Evolutionary conservation across 2,888 invertebrate genomes (phyloP).

Genomic region (Pecten maximus): DNA sequence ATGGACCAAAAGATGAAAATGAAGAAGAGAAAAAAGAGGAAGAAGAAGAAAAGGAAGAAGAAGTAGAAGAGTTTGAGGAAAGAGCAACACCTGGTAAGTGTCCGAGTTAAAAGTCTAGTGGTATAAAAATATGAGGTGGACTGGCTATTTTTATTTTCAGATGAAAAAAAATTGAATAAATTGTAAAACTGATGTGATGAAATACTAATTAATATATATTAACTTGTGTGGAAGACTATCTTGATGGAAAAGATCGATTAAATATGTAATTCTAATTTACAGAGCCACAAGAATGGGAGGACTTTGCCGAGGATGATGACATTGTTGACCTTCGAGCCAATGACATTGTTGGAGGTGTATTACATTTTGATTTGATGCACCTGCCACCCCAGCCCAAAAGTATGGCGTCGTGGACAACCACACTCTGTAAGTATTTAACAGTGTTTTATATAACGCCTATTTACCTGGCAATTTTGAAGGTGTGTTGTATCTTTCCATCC

Average conservation of each 20-base stretch:
- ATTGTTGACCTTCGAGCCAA: conserved; percentile 79
- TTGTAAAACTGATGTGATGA: no score
- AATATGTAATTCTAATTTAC: conserved; percentile 48
- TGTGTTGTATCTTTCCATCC: no score
- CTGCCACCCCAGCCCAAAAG: conserved; percentile 82
- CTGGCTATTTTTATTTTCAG: background rate
- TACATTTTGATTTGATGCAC: conserved; percentile 78
- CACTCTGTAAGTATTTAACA: conserved; percentile 71
- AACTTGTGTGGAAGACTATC: no score
- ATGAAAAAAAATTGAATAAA: no score
- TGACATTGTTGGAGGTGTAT: conserved; percentile 80
- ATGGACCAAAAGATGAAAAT: conserved; percentile 69
- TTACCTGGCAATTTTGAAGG: no score
- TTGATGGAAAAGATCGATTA: no score
- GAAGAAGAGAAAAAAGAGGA: conserved; percentile 69
- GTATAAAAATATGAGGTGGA: background rate
- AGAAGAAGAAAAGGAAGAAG: conserved; percentile 69
- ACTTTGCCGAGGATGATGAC: conserved; percentile 82
- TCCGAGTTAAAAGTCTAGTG: background rate
- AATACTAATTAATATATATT: no score
- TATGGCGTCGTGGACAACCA: conserved; percentile 78
- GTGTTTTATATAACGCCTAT: no score
- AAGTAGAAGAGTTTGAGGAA: conserved; percentile 75
- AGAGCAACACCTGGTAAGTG: conserved; percentile 76
- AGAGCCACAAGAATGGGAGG: conserved; percentile 80